Evolutionary conservation across 2,113 vertebrate genomes (phyloP).

Genomic region (Vicugna pacos): DNA sequence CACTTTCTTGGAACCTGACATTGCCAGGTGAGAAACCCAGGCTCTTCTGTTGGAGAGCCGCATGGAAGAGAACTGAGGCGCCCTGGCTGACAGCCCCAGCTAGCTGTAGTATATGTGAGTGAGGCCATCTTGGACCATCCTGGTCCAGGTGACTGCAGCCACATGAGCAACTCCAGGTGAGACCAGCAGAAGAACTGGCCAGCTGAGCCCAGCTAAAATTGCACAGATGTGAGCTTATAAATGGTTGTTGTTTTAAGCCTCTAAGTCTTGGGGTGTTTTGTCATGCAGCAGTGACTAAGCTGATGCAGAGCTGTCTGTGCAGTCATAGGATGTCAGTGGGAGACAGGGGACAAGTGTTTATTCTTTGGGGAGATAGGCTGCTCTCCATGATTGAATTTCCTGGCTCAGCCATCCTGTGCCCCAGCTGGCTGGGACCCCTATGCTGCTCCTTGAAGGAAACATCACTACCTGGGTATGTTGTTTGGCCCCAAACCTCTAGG

Average conservation of each 20-base stretch:
- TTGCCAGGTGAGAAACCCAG: not conserved
- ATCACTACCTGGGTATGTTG: not conserved
- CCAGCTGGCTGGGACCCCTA: not conserved
- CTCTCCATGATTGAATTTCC: not conserved
- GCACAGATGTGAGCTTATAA: not conserved
- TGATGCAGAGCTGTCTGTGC: not conserved
- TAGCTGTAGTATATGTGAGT: not conserved
- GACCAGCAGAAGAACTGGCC: not conserved
- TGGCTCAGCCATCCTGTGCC: not conserved
- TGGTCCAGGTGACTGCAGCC: not conserved
- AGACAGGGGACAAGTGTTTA: not conserved
- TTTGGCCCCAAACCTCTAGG: not conserved
- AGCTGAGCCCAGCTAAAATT: not conserved
- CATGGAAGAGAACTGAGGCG: not conserved
- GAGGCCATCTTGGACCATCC: not conserved
- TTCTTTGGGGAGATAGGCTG: not conserved
- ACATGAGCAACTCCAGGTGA: not conserved
- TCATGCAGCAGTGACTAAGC: not conserved
- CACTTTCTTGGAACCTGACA: not conserved
- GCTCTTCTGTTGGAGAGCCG: not conserved
- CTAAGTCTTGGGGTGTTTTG: not conserved
- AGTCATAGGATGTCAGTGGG: not conserved
- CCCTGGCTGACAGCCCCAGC: not conserved
- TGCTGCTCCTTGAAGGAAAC: not conserved
- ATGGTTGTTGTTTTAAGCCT: not conserved